phyloP scores from a whole-genome alignment of 2,888 invertebrate genomes.

The Fragum sueziense region DNA sequence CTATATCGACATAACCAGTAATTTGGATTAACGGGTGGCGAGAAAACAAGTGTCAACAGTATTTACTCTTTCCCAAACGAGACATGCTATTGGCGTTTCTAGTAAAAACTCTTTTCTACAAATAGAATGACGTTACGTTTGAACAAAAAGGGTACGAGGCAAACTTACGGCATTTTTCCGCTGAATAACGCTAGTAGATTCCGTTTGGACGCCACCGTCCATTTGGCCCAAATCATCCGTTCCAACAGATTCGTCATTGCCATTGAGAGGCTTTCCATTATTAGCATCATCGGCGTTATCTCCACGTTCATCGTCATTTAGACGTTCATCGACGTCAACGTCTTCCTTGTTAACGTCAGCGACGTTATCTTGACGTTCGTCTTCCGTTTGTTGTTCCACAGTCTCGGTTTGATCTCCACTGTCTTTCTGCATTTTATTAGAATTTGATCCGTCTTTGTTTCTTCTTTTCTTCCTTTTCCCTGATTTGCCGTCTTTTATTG shows the following conservation, averaged over 20 bases:
- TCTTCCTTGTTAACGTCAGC: not conserved
- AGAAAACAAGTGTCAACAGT: too few relatives aligned
- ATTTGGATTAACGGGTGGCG: too few relatives aligned
- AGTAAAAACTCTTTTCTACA: not conserved
- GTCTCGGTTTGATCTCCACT: not conserved
- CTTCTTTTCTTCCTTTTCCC: slow-evolving; percentile 31
- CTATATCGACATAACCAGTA: too few relatives aligned
- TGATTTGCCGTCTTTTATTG: slow-evolving; percentile 10
- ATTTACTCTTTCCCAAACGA: too few relatives aligned
- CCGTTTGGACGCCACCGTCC: not conserved
- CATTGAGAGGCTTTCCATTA: too few relatives aligned
- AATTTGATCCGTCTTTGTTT: slow-evolving; percentile 21
- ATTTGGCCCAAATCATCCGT: not conserved
- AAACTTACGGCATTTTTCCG: not conserved
- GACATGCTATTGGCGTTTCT: too few relatives aligned
- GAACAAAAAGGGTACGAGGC: too few relatives aligned
- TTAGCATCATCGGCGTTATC: not conserved
- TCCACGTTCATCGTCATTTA: not conserved
- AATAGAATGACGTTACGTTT: not conserved
- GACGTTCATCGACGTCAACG: not conserved
- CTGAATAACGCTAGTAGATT: not conserved
- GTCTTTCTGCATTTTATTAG: slow-evolving; percentile 15
- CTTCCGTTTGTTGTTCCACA: not conserved
- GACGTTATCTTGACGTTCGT: not conserved
- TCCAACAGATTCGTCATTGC: not conserved